Conservation (phyloP, 2,797 vertebrate species). For the Bradypodion pumilum region DNA sequence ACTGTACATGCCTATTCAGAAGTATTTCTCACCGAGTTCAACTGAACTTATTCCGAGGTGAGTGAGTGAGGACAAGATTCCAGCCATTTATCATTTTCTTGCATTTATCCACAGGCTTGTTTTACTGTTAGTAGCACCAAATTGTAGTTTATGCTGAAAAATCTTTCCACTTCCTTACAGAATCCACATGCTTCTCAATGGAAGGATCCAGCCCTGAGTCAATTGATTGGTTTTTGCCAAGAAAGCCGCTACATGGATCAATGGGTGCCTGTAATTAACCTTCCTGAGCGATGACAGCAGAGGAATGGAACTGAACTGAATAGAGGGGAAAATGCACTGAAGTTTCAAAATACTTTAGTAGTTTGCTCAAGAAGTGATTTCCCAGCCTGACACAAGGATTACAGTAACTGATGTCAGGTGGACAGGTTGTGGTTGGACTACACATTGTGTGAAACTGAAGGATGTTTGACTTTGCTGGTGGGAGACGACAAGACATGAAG, state of each 20-base stretch:
- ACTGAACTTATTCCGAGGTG: not conserved
- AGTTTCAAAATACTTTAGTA: conserved; percentile 80
- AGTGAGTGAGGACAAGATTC: not conserved
- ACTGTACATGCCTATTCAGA: not conserved
- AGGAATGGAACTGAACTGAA: conserved; percentile 61
- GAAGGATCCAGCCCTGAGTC: conserved; percentile 91
- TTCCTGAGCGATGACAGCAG: conserved; percentile 88
- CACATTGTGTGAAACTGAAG: conserved; percentile 60
- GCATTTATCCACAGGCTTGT: not conserved
- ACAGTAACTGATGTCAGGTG: conserved; percentile 67
- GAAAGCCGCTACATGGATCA: conserved; percentile 93
- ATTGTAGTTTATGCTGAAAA: conserved; percentile 22
- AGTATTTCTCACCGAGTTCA: not conserved
- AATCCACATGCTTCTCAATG: conserved; percentile 87
- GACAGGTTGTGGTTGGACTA: conserved; percentile 75
- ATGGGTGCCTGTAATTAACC: conserved; percentile 94
- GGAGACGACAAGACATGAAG: conserved; percentile 46
- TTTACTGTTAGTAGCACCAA: not conserved
- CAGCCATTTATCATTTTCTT: not conserved
- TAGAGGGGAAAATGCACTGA: conserved; percentile 73
- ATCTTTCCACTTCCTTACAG: conserved; percentile 66
- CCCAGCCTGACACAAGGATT: conserved; percentile 72
- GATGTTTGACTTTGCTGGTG: conserved; percentile 77
- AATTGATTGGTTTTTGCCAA: conserved; percentile 92
- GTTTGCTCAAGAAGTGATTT: conserved; percentile 77